Conservation (phyloP, 2,888 invertebrate species). For the Nomada ferruginata region DNA sequence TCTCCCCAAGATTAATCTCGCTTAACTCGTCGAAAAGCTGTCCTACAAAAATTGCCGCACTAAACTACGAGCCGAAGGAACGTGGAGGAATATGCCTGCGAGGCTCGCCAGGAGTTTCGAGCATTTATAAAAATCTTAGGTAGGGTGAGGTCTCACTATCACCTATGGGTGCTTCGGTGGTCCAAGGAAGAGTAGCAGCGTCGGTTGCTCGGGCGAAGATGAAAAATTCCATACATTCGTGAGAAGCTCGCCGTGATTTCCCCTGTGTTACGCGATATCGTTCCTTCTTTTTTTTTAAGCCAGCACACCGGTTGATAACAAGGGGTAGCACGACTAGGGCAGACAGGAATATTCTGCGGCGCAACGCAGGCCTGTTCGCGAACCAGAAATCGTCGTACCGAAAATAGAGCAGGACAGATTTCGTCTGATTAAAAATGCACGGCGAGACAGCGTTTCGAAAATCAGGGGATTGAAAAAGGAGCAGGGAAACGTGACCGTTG, state of each 20-base stretch:
- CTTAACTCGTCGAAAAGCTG: neutral
- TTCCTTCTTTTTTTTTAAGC: conserved; percentile 31
- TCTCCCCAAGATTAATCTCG: conserved; percentile 1
- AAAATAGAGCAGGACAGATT: conserved; percentile 6
- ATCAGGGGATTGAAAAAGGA: neutral
- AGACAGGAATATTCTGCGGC: conserved; percentile 37
- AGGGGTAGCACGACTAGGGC: conserved; percentile 10
- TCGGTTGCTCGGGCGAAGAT: conserved; percentile 46
- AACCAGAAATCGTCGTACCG: neutral
- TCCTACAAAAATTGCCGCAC: no score
- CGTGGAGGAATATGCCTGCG: no score
- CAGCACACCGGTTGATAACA: conserved; percentile 38
- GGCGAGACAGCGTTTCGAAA: conserved; percentile 7
- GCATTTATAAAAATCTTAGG: conserved; percentile 34
- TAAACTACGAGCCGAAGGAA: no score
- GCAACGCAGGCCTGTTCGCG: neutral
- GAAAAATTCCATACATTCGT: conserved; percentile 74
- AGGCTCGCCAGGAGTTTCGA: neutral
- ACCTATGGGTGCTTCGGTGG: neutral
- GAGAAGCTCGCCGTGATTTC: conserved; percentile 69
- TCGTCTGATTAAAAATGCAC: conserved; percentile 5
- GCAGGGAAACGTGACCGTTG: neutral
- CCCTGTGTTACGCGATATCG: conserved; percentile 63
- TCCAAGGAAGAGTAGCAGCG: neutral
- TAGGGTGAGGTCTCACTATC: neutral